These are phyloP conservation scores for Otus sunia DNA, from an alignment of 2,113 vertebrate genomes.

Conservation along the genomic window DNA sequence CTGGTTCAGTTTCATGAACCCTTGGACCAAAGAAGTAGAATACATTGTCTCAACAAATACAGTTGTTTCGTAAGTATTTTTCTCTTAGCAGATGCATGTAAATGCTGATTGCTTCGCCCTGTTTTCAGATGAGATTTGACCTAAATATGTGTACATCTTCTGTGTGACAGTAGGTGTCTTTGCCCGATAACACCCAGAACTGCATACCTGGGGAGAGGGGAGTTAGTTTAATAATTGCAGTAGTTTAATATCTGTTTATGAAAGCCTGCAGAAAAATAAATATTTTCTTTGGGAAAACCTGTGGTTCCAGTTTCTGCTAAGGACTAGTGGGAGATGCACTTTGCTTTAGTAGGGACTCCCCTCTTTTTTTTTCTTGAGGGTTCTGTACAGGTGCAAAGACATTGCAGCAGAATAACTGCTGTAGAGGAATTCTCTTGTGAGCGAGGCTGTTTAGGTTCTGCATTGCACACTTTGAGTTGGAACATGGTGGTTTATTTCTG, in stretches of 20 bases:
- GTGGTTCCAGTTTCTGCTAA: background rate
- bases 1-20: constrained; percentile 99
- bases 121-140: background rate
- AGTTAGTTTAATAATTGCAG: background rate
- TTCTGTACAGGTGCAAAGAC: background rate
- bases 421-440: background rate
- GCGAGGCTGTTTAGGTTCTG: background rate
- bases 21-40: constrained; percentile 99
- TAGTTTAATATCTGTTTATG: background rate
- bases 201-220: background rate
- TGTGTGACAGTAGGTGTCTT: background rate
- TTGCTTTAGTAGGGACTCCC: background rate
- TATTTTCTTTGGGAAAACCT: background rate
- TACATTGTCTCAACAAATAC: constrained; percentile 99
- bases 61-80: constrained; percentile 90
- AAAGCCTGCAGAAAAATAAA: background rate
- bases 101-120: background rate
- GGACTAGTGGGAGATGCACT: fast-evolving
- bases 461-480: background rate
- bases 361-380: background rate
- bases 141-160: background rate
- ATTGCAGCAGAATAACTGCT: background rate
- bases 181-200: background rate
- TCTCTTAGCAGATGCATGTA: background rate
- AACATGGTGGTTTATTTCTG: background rate